Base-by-base conservation (phyloP, 2,113 vertebrate species). In the Scortum barcoo region DNA sequence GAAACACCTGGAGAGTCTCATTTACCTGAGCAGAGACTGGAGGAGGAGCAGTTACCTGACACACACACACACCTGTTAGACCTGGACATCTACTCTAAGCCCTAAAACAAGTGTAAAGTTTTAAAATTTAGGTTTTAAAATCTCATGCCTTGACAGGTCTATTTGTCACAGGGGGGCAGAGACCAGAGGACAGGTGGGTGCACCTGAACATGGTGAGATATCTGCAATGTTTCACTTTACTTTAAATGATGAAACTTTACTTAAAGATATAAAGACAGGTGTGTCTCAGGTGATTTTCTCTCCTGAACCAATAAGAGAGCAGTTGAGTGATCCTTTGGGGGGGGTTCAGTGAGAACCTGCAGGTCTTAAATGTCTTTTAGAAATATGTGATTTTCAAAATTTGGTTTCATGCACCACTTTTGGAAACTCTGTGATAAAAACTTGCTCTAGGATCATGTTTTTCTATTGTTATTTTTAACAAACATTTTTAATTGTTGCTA, bases 1-100 rank as follows among this genome's bases (percentile, higher is more conserved):
- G 22, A 80, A 63, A 78, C 50, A 77, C 28, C 71, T 84, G 72
- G 73, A 86, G 74, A 24, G 30, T 72, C 13, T 50, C 71, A 75
- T 53, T 65, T 48, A 54, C 58, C 67, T 66, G 73, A 75, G 30
- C 19, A 54, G 38, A 50, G n/a, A 40, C 4, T 16, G 46, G 36
- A 33, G 26, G 30, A n/a, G 42, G 30, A 24, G 42, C 17, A 12
- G 20, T 48, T 16, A 58, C 53, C 40, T 56, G 38, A 46, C 38
- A 58, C 40, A 56, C 73, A 56, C 73, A 51, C 3, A 63, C 60
- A 61, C n/a, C 66, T 60, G 30, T 51, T n/a, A 26, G 3, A 16
- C 10, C 65, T 57, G 26, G 24, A 50, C 0, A 1, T 24, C 14
- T 13, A 46, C 13, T 22, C 3, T 67, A 14, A 17, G 26, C 36